Percentiles rank a stretch among this genome's conserved stretches.
Conservation (phyloP, 2,113 vertebrate species). For the Puma concolor region DNA sequence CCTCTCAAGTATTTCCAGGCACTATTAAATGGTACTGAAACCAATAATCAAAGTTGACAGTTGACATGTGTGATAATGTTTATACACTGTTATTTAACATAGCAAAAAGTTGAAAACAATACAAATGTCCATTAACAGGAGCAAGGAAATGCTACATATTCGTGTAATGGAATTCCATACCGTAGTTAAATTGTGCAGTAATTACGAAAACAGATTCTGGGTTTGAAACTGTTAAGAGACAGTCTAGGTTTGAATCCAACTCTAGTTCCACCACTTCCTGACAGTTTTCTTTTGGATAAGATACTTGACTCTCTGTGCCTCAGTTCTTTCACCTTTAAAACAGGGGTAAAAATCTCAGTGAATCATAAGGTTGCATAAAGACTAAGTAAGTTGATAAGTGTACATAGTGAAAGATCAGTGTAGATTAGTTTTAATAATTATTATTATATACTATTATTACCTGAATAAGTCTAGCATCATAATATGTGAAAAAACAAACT, state of each 20-base stretch:
- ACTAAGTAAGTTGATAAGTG: constrained; percentile 34
- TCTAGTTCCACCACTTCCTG: background rate
- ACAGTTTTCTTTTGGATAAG: background rate
- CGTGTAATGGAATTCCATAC: background rate
- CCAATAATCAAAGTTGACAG: background rate
- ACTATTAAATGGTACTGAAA: constrained; percentile 29
- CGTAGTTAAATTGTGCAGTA: background rate
- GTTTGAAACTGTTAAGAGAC: background rate
- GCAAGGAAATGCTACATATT: background rate
- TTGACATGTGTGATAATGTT: constrained; percentile 31
- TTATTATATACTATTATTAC: background rate
- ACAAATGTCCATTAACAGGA: background rate
- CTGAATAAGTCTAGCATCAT: background rate
- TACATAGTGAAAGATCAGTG: background rate
- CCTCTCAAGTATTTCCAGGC: background rate
- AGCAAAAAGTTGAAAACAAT: constrained; percentile 27
- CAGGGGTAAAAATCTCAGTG: background rate
- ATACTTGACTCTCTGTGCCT: constrained; percentile 6
- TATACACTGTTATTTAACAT: background rate
- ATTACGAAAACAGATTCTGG: background rate
- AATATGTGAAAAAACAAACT: constrained; percentile 11
- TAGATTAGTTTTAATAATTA: background rate
- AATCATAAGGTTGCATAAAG: background rate
- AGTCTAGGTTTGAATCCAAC: background rate
- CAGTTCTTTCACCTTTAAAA: background rate